Evolutionary conservation across 2,797 vertebrate genomes (phyloP), one percentile per base, ranked within the genome.

Genomic region (Anguilla megastoma): DNA sequence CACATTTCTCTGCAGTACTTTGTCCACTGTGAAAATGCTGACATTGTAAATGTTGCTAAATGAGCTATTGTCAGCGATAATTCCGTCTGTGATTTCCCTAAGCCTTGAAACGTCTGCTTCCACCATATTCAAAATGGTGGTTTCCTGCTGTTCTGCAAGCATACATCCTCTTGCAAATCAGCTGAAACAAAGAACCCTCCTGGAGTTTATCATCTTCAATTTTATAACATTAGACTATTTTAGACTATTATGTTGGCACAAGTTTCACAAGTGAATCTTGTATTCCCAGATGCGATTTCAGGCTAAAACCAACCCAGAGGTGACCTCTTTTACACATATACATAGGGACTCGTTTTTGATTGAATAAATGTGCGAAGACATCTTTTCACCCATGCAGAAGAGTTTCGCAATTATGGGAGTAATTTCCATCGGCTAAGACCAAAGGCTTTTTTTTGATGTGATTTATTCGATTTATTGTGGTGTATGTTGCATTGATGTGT

Each of bases 21-120:
- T 66, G 60, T n/a, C 60, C 21, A n/a, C 60, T n/a, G 60, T n/a
- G n/a, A 66, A 66, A 66, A 66, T 66, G 60, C 60, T 66, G 60
- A 66, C 60, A 6, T 27, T 66, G 8, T n/a, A 5, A 1, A n/a
- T 27, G 63, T 66, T n/a, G 63, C 24, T n/a, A 66, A 66, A 66
- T 66, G 63, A 27, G 63, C n/a, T 66, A 66, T 30, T 33, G 27
- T 74, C 30, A 30, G 69, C 30, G 30, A 2, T 74, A 74, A 30
- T 74, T 30, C 30, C 12, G 69, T 36, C 69, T 74, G 7, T 16
- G 69, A 66, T 66, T 66, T 27, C 63, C 24, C 21, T n/a, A n/a
- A n/a, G 4, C 24, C 63, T 66, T 6, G 1, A 27, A 24, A 27
- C n/a, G n/a, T 27, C 24, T 66, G 60, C 60, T 66, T 66, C 21